Percentiles rank a stretch among this genome's conserved stretches.
These are phyloP conservation scores for Pelecanoides urinatrix DNA, from an alignment of 2,113 vertebrate species.

Conservation along the genomic window DNA sequence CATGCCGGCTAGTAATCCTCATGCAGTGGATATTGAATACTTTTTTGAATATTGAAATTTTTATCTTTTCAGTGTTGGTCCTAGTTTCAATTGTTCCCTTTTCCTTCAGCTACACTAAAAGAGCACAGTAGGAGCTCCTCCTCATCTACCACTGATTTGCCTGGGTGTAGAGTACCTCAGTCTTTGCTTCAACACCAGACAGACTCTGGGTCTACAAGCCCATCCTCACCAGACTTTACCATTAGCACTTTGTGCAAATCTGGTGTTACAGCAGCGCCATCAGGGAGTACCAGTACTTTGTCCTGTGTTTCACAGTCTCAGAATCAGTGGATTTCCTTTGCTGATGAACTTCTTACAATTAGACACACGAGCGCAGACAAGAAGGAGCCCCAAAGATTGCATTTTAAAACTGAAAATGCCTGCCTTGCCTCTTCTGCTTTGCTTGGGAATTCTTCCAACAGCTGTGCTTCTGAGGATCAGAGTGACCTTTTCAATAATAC, in stretches of 20 bases:
- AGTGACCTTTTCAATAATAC: constrained; percentile 67
- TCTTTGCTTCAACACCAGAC: constrained; percentile 70
- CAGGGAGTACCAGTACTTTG: constrained; percentile 62
- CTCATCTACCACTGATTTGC: constrained; percentile 71
- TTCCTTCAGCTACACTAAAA: constrained; percentile 70
- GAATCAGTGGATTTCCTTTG: constrained; percentile 83
- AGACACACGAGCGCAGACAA: constrained; percentile 45
- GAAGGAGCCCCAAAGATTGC: constrained; percentile 66
- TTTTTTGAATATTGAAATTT: constrained; percentile 7
- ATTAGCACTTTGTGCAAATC: constrained; percentile 27
- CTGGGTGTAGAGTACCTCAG: constrained; percentile 72
- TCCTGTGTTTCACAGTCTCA: constrained; percentile 70
- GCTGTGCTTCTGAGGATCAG: constrained; percentile 74
- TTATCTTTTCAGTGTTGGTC: constrained; percentile 24
- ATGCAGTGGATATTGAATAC: neutral
- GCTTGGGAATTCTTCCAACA: constrained; percentile 61
- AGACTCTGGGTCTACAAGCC: constrained; percentile 70
- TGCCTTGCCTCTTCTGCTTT: constrained; percentile 62
- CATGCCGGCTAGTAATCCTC: neutral
- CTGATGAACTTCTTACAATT: constrained; percentile 65
- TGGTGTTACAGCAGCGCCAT: constrained; percentile 31
- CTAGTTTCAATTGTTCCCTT: constrained; percentile 68
- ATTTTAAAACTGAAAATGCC: constrained; percentile 61
- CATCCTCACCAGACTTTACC: constrained; percentile 68
- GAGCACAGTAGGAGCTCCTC: constrained; percentile 63